Evolutionary conservation across 2,797 vertebrate genomes (phyloP).

Genomic region (Peromyscus attwateri): DNA sequence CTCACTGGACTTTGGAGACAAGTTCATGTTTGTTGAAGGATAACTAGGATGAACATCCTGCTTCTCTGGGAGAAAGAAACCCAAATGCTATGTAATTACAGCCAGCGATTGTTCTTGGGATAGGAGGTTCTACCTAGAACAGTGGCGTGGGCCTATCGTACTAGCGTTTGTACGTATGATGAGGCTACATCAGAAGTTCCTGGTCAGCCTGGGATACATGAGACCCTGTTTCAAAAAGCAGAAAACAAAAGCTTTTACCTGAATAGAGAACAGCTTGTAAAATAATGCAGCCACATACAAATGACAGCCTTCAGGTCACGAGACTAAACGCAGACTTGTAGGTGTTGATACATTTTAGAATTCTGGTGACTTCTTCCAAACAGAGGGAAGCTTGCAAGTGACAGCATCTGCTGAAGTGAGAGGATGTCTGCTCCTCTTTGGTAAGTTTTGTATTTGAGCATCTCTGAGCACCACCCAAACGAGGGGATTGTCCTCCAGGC

Average conservation of each 20-base stretch:
- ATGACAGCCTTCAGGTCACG: background rate
- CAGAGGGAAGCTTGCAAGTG: background rate
- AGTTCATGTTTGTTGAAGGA: background rate
- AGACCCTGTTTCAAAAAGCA: background rate
- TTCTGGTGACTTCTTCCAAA: background rate
- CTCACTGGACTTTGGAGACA: background rate
- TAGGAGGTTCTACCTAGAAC: background rate
- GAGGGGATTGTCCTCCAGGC: background rate
- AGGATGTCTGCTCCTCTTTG: background rate
- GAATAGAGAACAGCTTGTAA: slow-evolving; percentile 31
- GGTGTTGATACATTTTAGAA: background rate
- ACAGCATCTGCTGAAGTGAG: background rate
- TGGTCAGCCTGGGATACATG: background rate
- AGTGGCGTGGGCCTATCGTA: too few species aligned
- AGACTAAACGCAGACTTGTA: background rate
- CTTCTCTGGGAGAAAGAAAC: background rate
- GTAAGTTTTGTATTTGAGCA: background rate
- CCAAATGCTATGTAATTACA: background rate
- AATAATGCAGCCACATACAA: slow-evolving; percentile 14
- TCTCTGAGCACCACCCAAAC: background rate
- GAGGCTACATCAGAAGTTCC: background rate
- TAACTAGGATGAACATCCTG: background rate
- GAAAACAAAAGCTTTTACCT: background rate
- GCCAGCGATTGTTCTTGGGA: background rate
- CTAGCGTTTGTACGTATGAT: too few species aligned